Base-by-base conservation (phyloP, 2,797 vertebrate species). In the Phrynocephalus guinanensis region DNA sequence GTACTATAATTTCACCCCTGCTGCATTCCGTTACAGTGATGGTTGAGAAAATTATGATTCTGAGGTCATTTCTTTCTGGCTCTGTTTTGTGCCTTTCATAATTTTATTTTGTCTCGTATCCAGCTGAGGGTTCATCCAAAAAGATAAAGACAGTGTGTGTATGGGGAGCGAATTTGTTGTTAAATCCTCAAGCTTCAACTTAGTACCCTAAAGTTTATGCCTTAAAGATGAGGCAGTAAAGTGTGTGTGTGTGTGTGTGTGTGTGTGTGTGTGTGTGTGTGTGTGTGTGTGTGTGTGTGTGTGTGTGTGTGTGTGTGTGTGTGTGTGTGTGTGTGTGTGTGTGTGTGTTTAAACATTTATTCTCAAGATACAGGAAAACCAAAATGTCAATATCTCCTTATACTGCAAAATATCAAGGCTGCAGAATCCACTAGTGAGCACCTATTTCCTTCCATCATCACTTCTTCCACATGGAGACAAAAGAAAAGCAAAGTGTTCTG, bases 41-140 rank as follows among this genome's bases (percentile, higher is more conserved):
- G 95, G 96, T 95, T 96, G 95, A 95, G 93, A 96, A 96, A 97
- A 97, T 97, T 96, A 96, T 96, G 93, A 96, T 96, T 97, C 96
- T 94, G 95, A 94, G 96, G 96, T 96, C 94, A 96, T 92, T 95
- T 88, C 82, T 87, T 93, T 94, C 92, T 90, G 91, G 86, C 92
- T 95, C 94, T 92, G 78, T 93, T 95, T 96, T 95, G 94, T 95
- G 94, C 91, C 93, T 96, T 93, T 96, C 92, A 92, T 93, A 94
- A 96, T 95, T 96, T 95, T 92, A 92, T 94, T 95, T 92, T 87
- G 93, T 83, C 93, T 95, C 79, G 87, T 94, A 86, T 93, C 91
- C 87, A 76, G 91, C 72, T n/a, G 79, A 68, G 48, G 33, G 86
- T 86, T 96, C 91, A 87, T 93, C 94, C 90, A 93, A 91, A 94